These are phyloP conservation scores for Actinemys pallida DNA, from an alignment of 2,113 vertebrate species.

Conservation along the genomic window DNA sequence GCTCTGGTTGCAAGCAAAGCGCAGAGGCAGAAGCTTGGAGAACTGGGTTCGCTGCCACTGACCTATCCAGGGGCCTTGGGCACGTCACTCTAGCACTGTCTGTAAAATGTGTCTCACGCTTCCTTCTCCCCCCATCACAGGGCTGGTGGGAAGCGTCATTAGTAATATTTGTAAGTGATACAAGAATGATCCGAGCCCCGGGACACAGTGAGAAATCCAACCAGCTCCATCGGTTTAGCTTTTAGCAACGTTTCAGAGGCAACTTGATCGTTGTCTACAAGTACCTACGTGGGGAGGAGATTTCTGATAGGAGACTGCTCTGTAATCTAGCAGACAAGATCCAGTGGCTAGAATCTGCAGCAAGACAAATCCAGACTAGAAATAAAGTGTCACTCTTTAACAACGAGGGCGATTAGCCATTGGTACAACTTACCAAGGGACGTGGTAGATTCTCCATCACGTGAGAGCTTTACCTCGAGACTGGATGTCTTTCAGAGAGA, in stretches of 20 bases:
- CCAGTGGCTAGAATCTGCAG: not conserved
- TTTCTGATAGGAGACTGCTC: not conserved
- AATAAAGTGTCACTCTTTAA: not conserved
- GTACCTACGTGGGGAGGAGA: not conserved
- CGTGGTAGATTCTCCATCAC: not conserved
- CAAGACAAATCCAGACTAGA: not conserved
- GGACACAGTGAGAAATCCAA: not conserved
- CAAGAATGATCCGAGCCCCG: not conserved
- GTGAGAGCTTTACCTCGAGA: not conserved
- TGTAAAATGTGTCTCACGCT: not conserved
- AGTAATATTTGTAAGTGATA: not conserved
- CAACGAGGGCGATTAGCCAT: not conserved
- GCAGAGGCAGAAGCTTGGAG: not conserved
- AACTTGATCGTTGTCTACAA: not conserved
- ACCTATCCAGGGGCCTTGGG: slow-evolving; percentile 20
- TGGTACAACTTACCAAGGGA: not conserved
- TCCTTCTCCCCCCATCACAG: not conserved
- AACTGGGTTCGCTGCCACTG: not conserved
- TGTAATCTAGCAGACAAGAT: not conserved
- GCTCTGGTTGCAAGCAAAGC: not conserved
- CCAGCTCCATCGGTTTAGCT: not conserved
- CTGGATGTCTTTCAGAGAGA: not conserved
- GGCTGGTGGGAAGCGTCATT: not conserved
- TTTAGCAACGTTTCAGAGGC: not conserved
- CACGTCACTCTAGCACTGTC: slow-evolving; percentile 1